Base-by-base conservation (phyloP, 1,140 invertebrate species). In the Oedothorax gibbosus region DNA sequence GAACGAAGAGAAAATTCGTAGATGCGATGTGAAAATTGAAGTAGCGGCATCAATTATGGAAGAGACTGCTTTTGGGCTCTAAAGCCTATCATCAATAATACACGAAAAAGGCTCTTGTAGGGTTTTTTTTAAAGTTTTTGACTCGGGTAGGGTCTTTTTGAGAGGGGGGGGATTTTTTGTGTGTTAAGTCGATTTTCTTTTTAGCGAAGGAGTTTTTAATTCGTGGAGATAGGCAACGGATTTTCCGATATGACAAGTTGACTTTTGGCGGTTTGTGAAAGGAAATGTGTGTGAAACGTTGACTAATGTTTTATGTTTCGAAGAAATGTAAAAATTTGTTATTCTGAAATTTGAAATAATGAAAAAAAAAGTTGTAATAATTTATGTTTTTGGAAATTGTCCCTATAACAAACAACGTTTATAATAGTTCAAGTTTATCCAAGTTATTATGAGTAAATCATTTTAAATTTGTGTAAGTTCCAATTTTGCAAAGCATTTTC, bases 11-110 rank as follows among this genome's bases (percentile, higher is more conserved):
- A 78, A 64, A 64, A 50, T 78, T 78, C 75, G 56, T 65, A 10
- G 57, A 51, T 20, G 77, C 15, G 64, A 79, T 79, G 77, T 68
- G 77, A 79, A 79, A 79, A 79, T 79, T 79, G 77, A 79, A 79
- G 77, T 79, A 68, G 77, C 64, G 50, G 64, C 77, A 79, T 79
- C 77, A 79, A 79, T 79, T 79, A 79, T 79, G 64, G 77, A 79
- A 56, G 64, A 68, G 51, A 51, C 69, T 71, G 69, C 69, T 79
- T 66, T 49, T 57, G 60, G 11, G 50, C 51, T n/a, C 49, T 54
- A 56, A 68, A 56, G 65, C 60, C 65, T 79, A 79, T 79, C 77
- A 79, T 79, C 77, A 79, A 79, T 79, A 79, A 79, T 56, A 68
- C 77, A 79, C 20, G 75, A 78, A 75, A 75, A 53, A 62, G 20